Percentiles rank a stretch among this genome's conserved stretches.
Conservation (phyloP, 2,888 invertebrate species). For the Myathropa florea region DNA sequence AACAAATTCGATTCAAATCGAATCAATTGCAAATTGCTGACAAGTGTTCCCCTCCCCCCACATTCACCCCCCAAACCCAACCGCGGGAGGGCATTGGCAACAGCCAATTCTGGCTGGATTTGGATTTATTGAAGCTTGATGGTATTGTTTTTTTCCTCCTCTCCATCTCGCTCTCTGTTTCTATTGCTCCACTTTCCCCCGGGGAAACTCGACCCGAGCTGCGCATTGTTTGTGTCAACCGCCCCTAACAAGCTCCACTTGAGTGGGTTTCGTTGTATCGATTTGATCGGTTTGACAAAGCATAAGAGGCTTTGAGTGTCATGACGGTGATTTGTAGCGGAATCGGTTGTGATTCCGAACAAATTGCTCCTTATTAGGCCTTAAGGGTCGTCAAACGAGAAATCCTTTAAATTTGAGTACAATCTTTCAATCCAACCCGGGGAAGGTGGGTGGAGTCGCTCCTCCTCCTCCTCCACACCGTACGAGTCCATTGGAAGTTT, state of each 20-base stretch:
- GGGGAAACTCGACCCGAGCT: neutral
- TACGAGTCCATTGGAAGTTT: neutral
- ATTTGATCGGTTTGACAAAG: constrained; percentile 7
- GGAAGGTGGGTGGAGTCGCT: neutral
- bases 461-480: neutral
- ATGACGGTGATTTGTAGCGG: constrained; percentile 22
- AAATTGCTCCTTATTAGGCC: neutral
- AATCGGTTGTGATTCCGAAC: constrained; percentile 3
- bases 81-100: neutral
- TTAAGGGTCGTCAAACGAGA: neutral
- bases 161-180: neutral
- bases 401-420: neutral
- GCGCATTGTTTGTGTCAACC: neutral
- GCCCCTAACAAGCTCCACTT: constrained; percentile 1
- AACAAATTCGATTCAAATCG: constrained; percentile 52
- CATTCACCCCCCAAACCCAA: neutral
- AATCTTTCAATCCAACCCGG: neutral
- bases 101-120: constrained; percentile 2
- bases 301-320: constrained; percentile 36
- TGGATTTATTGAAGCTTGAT: constrained; percentile 31
- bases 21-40: constrained; percentile 59
- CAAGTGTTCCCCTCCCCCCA: constrained; percentile 18
- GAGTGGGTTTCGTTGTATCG: constrained; percentile 25
- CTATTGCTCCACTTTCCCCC: neutral
- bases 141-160: constrained; percentile 1